Percentiles rank a stretch among this genome's conserved stretches.
Conservation (phyloP, 2,797 vertebrate genomes). For the Acestrorhynchus altus region DNA sequence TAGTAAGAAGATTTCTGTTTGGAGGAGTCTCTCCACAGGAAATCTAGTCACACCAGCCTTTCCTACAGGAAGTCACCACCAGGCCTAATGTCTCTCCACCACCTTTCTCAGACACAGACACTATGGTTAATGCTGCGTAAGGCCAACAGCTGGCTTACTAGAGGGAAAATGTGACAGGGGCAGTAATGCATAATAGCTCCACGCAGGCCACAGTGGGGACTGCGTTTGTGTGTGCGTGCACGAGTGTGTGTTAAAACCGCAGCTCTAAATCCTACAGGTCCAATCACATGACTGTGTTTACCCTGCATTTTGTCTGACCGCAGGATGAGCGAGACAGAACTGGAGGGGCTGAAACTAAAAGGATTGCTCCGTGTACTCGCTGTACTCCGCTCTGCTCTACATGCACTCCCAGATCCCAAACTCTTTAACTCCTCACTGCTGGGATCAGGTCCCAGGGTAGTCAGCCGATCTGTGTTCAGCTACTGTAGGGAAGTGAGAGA, state of each 20-base stretch:
- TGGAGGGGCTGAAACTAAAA: neutral
- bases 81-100: conserved; percentile 19
- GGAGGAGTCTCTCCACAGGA: conserved; percentile 46
- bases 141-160: conserved; percentile 5
- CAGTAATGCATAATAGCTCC: conserved; percentile 31
- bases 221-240: neutral
- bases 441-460: neutral
- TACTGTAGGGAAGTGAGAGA: neutral
- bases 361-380: neutral
- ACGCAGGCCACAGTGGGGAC: neutral
- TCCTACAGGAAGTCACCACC: conserved; percentile 57
- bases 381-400: neutral
- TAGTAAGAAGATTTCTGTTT: conserved; percentile 8
- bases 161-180: conserved; percentile 37
- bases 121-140: conserved; percentile 22
- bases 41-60: conserved; percentile 45
- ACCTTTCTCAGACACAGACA: neutral
- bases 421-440: conserved; percentile 18
- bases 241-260: conserved; percentile 3
- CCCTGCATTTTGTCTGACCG: conserved; percentile 35
- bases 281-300: conserved; percentile 39
- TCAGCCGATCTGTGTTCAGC: neutral
- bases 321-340: conserved; percentile 19
- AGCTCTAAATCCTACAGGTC: conserved; percentile 21
- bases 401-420: conserved; percentile 1